Evolutionary conservation across 1,140 invertebrate genomes (phyloP), one percentile per base, ranked within the genome.

Genomic region (Mactra quadrangularis): DNA sequence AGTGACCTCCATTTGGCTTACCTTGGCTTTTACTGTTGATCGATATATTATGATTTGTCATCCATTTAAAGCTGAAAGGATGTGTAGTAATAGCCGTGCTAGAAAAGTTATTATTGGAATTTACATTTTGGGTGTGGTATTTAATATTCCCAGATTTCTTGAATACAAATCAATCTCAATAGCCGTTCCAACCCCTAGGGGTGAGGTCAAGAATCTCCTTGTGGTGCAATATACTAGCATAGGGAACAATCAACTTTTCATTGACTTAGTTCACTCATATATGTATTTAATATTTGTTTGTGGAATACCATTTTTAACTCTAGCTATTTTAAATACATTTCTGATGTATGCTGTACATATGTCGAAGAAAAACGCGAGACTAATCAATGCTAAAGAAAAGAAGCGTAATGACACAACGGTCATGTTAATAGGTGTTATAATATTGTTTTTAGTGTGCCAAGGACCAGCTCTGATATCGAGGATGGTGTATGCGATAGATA

Each of bases 11-110:
- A 89, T 93, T 68, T 93, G 92, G 92, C 87, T 93, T 55, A 93
- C 92, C 9, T 57, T 93, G 19, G 92, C 91, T 4, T 93, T 93
- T 83, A 93, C 92, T 0, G 89, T 92, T 13, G 93, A 93, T 83
- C 84, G 93, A 3, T 93, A 93, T 75, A 91, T 93, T 62, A 93
- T 93, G 91, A 93, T 93, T 31, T 93, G 92, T 74, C 91, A 92
- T 68, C 93, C 93, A 3, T 93, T 93, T 79, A 87, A 87, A 55
- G 92, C 92, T 1, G 89, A 91, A 62, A 66, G 81, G 13, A 89
- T 90, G 89, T 93, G 93, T 72, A 90, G 87, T 31, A 68, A 89
- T 2, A 85, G 85, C 1, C 55, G 88, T 15, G 92, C 92, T 0
- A 52, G 89, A 15, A 89, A 89, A 70, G 90, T 92, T 7, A 89